Evolutionary conservation across 2,797 vertebrate species (phyloP), one percentile per base, ranked within the genome.

Genomic region (Sebastes aleutianus): DNA sequence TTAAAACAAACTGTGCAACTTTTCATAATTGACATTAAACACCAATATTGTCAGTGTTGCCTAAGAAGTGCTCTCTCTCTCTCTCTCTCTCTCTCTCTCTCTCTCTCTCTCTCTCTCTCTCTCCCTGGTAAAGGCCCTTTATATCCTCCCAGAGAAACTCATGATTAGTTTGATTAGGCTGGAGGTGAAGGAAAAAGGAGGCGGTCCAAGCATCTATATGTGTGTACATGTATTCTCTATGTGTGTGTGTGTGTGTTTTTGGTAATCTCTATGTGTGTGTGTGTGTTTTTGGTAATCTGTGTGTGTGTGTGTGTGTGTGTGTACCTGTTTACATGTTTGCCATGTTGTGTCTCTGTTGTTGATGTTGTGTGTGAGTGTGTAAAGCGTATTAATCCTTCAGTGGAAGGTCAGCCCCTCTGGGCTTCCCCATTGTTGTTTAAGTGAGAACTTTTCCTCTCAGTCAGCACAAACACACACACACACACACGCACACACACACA

Each of bases 391-490:
- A 80, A 85, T 87, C 86, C 34, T 4, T 82, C 83, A 74, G 63
- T 9, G 29, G 58, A 70, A 80, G 83, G 73, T 83, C 70, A 50
- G 20, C 18, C 24, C 70, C 74, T 71, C 72, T 13, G 64, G 85
- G 59, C 43, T 50, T 82, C 84, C 73, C 67, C 69, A 22, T 36
- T 77, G 74, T 70, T 81, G 75, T 77, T 82, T 59, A 77, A 80
- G 39, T 32, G 73, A 65, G 78, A 88, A 81, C 74, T 80, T 89
- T 90, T 89, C 64, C 67, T 82, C 78, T 58, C 50, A 24, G 72
- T 89, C 84, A 91, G 88, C 83, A 89, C 62, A 74, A 9, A 61
- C 43, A n/a, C 20, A 54, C 29, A 32, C 34, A 32, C 20, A 59
- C 29, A n/a, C 34, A 24, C 29, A 14, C 84, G 88, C 62, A 73